A percentile compares a stretch with the other conserved stretches of the same genome.
Conservation (phyloP, 1,140 invertebrate genomes). For the Diorhabda sublineata region DNA sequence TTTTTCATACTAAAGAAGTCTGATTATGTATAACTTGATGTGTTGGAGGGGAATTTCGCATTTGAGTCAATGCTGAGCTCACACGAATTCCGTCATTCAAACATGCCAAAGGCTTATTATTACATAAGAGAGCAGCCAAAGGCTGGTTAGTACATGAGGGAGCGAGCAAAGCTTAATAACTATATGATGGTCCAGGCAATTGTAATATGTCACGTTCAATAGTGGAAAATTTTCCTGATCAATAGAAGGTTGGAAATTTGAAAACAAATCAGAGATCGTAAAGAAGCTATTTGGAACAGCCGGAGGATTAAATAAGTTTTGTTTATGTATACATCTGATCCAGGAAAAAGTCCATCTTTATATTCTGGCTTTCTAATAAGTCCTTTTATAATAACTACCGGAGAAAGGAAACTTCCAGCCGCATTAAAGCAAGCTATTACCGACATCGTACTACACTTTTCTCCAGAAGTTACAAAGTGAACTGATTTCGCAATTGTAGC, state of each 20-base stretch:
- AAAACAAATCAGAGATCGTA: conserved; percentile 31
- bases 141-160: no score
- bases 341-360: conserved; percentile 39
- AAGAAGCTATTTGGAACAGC: conserved; percentile 43
- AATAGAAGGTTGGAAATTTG: not conserved
- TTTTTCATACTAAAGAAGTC: no score
- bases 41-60: no score
- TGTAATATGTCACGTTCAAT: not conserved
- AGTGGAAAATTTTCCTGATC: not conserved
- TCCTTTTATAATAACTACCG: conserved; percentile 42
- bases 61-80: no score
- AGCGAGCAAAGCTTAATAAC: no score
- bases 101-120: no score
- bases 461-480: conserved; percentile 33
- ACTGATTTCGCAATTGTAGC: conserved; percentile 40
- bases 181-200: not conserved
- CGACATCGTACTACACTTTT: conserved; percentile 28
- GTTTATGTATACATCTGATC: conserved; percentile 39
- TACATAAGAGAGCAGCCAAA: no score
- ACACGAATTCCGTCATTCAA: no score
- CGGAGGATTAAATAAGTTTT: conserved; percentile 44
- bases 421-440: conserved; percentile 39
- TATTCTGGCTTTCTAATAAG: conserved; percentile 41
- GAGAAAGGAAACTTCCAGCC: conserved; percentile 38
- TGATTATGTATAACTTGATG: no score